Evolutionary conservation across 1,140 invertebrate species (phyloP), one percentile per base, ranked within the genome.

Genomic region (Doryteuthis pealeii): DNA sequence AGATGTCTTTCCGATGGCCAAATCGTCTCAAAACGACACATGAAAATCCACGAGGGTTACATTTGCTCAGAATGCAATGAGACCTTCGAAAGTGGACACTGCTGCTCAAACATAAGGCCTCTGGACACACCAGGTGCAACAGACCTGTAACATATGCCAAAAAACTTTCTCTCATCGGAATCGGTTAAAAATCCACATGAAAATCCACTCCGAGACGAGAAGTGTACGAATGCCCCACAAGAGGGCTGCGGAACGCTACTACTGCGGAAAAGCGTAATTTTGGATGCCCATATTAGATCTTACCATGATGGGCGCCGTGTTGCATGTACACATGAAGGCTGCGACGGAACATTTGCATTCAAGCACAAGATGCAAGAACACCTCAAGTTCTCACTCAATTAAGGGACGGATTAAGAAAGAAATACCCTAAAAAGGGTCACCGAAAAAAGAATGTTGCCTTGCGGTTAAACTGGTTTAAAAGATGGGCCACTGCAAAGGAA

Each of bases 271-370:
- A 78, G 22, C 69, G 73, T n/a, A 26, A 82, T 81, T 75, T 74
- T 82, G 33, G 65, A 12, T 1, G 77, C 77, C 45, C 81, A 82
- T 32, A 74, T 82, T 14, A 72, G 70, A 40, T 78, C 79, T 30
- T 82, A 78, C 67, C 81, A 82, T 73, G 78, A 79, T 72, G 78
- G 79, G 6, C 70, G 73, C 8, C 71, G 77, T 30, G 74, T 77
- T 58, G 30, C 65, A 6, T 82, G 81, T 74, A 26, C 66, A 49
- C 66, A 74, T 71, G 73, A 78, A 14, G 77, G 74, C 12, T 82
- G 81, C 70, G 58, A 71, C 26, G 71, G 76, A 26, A 79, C 68
- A 4, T 82, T 79, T 67, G 67, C 74, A 26, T 80, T 77, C 43
- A 75, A 80, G 79, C 75, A 79, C 72, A 80, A 79, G 32, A 40